Conservation (phyloP, 2,113 vertebrate genomes). For the Passer domesticus region DNA sequence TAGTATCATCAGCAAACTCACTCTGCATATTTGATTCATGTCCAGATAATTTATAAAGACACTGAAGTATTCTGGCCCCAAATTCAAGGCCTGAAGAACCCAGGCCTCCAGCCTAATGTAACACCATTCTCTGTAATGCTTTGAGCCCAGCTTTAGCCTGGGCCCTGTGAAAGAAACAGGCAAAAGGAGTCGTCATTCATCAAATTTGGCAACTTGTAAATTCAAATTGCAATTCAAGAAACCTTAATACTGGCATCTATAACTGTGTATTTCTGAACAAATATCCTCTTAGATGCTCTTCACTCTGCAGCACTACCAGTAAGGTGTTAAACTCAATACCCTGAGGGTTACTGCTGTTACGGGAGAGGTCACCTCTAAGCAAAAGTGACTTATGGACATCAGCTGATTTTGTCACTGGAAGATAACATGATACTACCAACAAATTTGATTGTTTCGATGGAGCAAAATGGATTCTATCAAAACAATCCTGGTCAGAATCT, state of each 20-base stretch:
- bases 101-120: not conserved
- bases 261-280: not conserved
- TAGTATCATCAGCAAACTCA: not conserved
- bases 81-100: not conserved
- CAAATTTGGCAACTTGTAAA: not conserved
- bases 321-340: not conserved
- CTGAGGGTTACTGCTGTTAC: not conserved
- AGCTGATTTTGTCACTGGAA: not conserved
- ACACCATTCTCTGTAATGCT: fast-evolving
- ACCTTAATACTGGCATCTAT: fast-evolving
- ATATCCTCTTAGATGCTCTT: not conserved
- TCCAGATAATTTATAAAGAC: not conserved
- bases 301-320: not conserved
- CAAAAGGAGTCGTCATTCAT: not conserved
- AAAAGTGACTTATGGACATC: not conserved
- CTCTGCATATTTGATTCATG: fast-evolving
- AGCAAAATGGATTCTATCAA: not conserved
- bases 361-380: not conserved
- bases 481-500: not conserved
- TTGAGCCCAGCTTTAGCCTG: not conserved
- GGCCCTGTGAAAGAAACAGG: not conserved
- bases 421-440: not conserved
- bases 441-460: not conserved
- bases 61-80: not conserved
- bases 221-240: not conserved